phyloP scores from a whole-genome alignment of 2,888 invertebrate genomes.

The Ormia ochracea region DNA sequence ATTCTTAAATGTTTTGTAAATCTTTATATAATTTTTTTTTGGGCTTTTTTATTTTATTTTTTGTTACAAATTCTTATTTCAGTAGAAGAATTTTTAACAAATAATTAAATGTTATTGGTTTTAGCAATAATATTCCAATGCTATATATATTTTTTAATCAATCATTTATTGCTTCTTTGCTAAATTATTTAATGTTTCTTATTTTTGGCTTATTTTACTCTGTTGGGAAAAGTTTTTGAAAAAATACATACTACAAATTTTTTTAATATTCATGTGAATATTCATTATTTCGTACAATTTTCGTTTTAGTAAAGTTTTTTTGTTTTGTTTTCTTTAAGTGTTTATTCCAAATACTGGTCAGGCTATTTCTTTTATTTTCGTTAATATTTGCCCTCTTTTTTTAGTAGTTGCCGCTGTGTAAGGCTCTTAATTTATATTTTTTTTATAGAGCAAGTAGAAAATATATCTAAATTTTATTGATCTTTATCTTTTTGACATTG shows the following conservation, averaged over 20 bases:
- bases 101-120: no score
- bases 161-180: constrained; percentile 55
- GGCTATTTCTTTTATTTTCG: constrained; percentile 35
- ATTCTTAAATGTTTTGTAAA: no score
- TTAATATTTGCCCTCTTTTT: constrained; percentile 7
- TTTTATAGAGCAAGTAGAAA: constrained; percentile 65
- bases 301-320: constrained; percentile 15
- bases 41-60: no score
- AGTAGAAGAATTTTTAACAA: no score
- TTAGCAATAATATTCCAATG: constrained; percentile 49
- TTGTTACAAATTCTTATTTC: no score
- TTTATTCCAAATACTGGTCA: constrained; percentile 57
- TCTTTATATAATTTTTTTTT: constrained; percentile 53
- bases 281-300: constrained; percentile 10
- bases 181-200: constrained; percentile 42
- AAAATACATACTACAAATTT: constrained; percentile 58
- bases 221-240: constrained; percentile 57
- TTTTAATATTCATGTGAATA: constrained; percentile 16
- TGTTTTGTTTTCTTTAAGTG: constrained; percentile 17
- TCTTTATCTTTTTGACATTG: constrained; percentile 17
- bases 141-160: constrained; percentile 20
- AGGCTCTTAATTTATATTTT: constrained; percentile 43
- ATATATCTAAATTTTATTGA: constrained; percentile 66
- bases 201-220: constrained; percentile 53
- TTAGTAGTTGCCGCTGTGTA: constrained; percentile 58